A percentile compares a stretch with the other conserved stretches of the same genome.
Conservation (phyloP, 1,140 invertebrate species). For the Ostrea denselamellosa region DNA sequence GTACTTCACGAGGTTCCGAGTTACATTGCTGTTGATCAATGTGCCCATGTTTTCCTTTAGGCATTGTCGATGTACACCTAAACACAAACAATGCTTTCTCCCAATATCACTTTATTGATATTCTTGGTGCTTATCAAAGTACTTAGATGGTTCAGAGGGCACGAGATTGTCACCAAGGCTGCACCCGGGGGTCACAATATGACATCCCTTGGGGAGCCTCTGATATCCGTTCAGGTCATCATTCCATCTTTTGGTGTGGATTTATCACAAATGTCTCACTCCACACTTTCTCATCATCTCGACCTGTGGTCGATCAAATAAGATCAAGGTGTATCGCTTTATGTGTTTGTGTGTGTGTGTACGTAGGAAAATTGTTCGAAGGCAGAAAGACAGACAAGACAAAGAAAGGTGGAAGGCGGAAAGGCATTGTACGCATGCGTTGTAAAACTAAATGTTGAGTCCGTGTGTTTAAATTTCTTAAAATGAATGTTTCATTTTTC, state of each 20-base stretch:
- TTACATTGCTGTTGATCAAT: too few species aligned
- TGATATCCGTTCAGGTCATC: constrained; percentile 52
- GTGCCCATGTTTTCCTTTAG: too few species aligned
- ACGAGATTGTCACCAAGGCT: neutral
- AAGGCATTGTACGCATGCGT: neutral
- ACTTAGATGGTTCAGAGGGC: neutral
- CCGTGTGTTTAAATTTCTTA: neutral
- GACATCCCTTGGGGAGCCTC: constrained; percentile 31
- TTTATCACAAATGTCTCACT: constrained; percentile 37
- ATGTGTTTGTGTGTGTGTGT: neutral
- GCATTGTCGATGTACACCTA: too few species aligned
- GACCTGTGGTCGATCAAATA: constrained; percentile 49
- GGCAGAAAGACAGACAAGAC: neutral
- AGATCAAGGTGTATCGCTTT: constrained; percentile 53
- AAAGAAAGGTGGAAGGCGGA: neutral
- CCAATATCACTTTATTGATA: too few species aligned
- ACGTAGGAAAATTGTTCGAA: neutral
- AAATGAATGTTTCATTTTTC: neutral
- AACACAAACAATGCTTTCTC: too few species aligned
- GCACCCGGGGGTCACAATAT: neutral
- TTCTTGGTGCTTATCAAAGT: too few species aligned
- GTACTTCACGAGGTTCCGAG: too few species aligned
- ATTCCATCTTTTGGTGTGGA: constrained; percentile 45
- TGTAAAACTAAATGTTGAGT: neutral
- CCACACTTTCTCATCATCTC: constrained; percentile 52